Evolutionary conservation across 2,797 vertebrate genomes (phyloP), one percentile per base, ranked within the genome.

Genomic region (Amazona ochrocephala): DNA sequence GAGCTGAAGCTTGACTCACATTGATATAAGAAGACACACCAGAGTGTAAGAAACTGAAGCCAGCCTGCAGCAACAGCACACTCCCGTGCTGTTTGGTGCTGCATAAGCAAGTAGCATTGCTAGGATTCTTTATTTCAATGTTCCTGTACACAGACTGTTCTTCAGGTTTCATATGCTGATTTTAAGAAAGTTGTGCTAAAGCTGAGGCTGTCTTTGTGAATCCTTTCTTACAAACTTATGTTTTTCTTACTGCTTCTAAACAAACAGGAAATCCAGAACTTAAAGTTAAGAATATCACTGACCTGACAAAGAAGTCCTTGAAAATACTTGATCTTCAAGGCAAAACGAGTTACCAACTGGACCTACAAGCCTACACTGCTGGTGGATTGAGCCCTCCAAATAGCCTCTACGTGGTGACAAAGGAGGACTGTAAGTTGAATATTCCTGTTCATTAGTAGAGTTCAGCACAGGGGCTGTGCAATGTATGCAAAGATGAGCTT

Each of bases 241-340:
- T 5, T 54, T 91, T 91, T 88, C 29, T 95, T 58, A 53, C 21
- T 83, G 16, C 42, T 92, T 94, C 60, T 41, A 70, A 94, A 88
- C 45, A 71, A 74, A 91, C 81, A 98, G 97, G 97, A 30, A 97
- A 89, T 75, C 95, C 97, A 30, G 98, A 97, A 70, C 90, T 97
- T 85, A 98, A 97, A 89, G 82, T 97, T 41, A 98, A 98, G 87
- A 98, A 98, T 90, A 98, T 98, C 89, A 98, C 98, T 30, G 95
- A 98, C 80, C 75, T 96, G 74, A 97, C 97, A 37, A 97, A 97
- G 86, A 97, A 97, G 65, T 97, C 96, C 12, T 93, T 98, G 94
- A 97, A 97, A 89, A 98, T 98, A 78, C 95, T 97, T 44, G 97
- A 97, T 81, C 98, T 98, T 84, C 98, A 98, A 72, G 97, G 98